Percentiles rank a stretch among this genome's conserved stretches.
These are phyloP conservation scores for Scomberomorus guttatus DNA, from an alignment of 2,797 vertebrate species.

Conservation along the genomic window DNA sequence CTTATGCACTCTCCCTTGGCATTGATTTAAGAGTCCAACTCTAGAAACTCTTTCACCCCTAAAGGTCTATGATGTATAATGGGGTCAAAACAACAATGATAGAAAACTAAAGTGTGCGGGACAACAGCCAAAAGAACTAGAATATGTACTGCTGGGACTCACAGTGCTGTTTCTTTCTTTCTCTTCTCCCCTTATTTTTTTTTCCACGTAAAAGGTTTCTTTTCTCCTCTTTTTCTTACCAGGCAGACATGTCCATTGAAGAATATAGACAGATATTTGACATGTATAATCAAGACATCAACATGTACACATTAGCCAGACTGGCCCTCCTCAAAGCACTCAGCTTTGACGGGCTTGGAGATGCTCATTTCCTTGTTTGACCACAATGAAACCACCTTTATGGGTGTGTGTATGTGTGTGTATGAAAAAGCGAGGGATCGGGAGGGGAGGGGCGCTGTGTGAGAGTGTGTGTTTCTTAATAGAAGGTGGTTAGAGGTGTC, in stretches of 20 bases:
- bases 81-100: conserved; percentile 33
- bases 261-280: conserved; percentile 56
- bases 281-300: conserved; percentile 86
- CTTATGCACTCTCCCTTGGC: background rate
- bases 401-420: conserved; percentile 33
- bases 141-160: background rate
- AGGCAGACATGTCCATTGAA: conserved; percentile 52
- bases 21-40: conserved; percentile 40
- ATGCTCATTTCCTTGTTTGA: conserved; percentile 80
- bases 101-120: conserved; percentile 1
- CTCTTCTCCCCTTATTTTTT: conserved; percentile 5
- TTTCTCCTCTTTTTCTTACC: conserved; percentile 21
- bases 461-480: conserved; percentile 78
- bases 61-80: conserved; percentile 33
- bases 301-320: conserved; percentile 74
- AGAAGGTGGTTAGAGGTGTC: conserved; percentile 86
- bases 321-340: conserved; percentile 76
- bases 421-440: conserved; percentile 24
- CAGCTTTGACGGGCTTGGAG: conserved; percentile 68
- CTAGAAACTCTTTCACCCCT: conserved; percentile 14
- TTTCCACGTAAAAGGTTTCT: conserved; percentile 1
- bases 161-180: background rate
- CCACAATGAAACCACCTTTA: conserved; percentile 79
- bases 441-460: conserved; percentile 52
- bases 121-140: conserved; percentile 11